A percentile compares a stretch with the other conserved stretches of the same genome.
Conservation (phyloP, 2,888 invertebrate genomes). For the Drosophila recens region DNA sequence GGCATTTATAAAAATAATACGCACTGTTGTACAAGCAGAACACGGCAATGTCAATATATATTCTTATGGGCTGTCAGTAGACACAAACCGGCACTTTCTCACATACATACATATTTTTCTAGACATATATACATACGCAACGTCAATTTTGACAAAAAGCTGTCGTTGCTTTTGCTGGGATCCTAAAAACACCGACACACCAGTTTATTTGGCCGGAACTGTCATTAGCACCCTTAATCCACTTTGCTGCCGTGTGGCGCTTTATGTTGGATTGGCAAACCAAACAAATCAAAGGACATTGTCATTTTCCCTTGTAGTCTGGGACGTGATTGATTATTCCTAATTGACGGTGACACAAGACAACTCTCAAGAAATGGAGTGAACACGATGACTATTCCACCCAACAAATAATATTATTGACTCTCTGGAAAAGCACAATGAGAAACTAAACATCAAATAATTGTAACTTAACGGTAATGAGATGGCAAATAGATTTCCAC, state of each 20-base stretch:
- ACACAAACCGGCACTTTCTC: slow-evolving; percentile 23
- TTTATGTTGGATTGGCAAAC: slow-evolving; percentile 63
- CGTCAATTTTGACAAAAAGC: slow-evolving; percentile 75
- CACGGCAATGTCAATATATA: slow-evolving; percentile 72
- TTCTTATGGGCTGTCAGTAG: slow-evolving; percentile 70
- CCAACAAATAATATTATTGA: slow-evolving; percentile 11
- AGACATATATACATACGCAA: slow-evolving; percentile 57
- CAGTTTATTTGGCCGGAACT: slow-evolving; percentile 51
- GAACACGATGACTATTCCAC: background rate
- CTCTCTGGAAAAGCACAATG: background rate
- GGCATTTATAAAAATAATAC: slow-evolving; percentile 79
- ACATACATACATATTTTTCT: slow-evolving; percentile 25
- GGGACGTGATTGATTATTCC: slow-evolving; percentile 45
- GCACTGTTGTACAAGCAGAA: slow-evolving; percentile 76
- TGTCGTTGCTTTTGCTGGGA: slow-evolving; percentile 50
- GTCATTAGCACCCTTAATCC: slow-evolving; percentile 78
- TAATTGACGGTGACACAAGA: slow-evolving; percentile 57
- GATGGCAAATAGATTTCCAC: background rate
- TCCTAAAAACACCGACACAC: slow-evolving; percentile 57
- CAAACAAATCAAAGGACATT: slow-evolving; percentile 73
- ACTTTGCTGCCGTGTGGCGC: slow-evolving; percentile 60
- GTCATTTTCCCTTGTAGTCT: slow-evolving; percentile 45
- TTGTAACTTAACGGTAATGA: slow-evolving; percentile 3
- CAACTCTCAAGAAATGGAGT: background rate
- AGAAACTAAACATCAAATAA: slow-evolving; percentile 27